A percentile compares a stretch with the other conserved stretches of the same genome.
These are phyloP conservation scores for Phymatocera aterrima DNA, from an alignment of 2,888 invertebrate genomes.

Conservation along the genomic window DNA sequence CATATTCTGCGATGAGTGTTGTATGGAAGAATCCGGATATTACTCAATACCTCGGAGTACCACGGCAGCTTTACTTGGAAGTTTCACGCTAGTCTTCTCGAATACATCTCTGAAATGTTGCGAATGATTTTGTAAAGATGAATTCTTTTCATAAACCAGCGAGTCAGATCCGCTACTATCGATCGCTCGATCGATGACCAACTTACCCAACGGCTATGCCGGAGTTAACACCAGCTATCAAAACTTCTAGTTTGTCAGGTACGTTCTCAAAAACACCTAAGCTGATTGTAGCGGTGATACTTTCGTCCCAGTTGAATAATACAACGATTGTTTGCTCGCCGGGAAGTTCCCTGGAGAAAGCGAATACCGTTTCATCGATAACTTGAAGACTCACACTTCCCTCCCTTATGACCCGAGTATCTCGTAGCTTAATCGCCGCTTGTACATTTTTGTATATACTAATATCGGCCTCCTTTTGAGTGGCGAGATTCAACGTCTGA, in stretches of 20 bases:
- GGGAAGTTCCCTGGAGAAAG: slow-evolving; percentile 49
- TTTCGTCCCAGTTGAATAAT: slow-evolving; percentile 22
- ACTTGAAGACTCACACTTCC: slow-evolving; percentile 67
- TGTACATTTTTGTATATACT: slow-evolving; percentile 77
- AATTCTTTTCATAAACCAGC: background rate
- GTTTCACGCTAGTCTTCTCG: background rate
- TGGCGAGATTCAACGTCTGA: slow-evolving; percentile 77
- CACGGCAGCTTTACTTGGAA: slow-evolving; percentile 7
- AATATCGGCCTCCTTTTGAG: slow-evolving; percentile 73
- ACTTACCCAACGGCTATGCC: slow-evolving; percentile 12
- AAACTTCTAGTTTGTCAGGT: slow-evolving; percentile 42
- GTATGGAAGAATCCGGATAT: background rate
- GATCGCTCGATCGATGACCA: background rate
- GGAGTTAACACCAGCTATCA: slow-evolving; percentile 49
- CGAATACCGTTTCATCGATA: slow-evolving; percentile 45
- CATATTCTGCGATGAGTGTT: background rate
- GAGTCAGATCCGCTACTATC: background rate
- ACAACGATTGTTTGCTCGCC: background rate
- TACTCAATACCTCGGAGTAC: background rate
- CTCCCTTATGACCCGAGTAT: slow-evolving; percentile 72
- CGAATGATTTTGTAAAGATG: background rate
- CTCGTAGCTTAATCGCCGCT: slow-evolving; percentile 62
- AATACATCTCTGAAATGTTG: background rate
- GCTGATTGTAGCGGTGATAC: background rate
- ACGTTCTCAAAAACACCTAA: background rate